Base-by-base conservation (phyloP, 2,888 invertebrate genomes). In the Scaptomyza flava region DNA sequence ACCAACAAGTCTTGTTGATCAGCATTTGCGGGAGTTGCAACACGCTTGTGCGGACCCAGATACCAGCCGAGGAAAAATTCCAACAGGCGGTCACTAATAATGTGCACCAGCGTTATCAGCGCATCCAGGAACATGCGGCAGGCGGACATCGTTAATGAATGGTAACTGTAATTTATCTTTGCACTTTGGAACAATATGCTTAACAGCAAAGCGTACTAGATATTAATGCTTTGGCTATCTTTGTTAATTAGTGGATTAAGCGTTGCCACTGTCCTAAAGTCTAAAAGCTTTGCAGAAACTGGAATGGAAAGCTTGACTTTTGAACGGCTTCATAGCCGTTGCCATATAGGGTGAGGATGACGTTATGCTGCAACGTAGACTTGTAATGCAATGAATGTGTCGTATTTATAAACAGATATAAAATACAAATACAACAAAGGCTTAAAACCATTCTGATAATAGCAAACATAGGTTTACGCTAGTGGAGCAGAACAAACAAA, bases 1-100 rank as follows among this genome's bases (percentile, higher is more conserved):
- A 93, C 81, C 30, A 95, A 76, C 42, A 91, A 68, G 30, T 68
- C 72, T 54, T 89, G 80, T 57, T 90, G 86, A 4, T 86, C 85
- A 2, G 77, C 53, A 27, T 67, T 78, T 0, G 72, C 54, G 0
- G 90, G 79, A 3, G 85, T 60, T 42, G 90, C 79, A 57, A 91
- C 91, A 59, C 76, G 65, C 30, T 79, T 84, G 8, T 74, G 88
- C 0, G 85, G 78, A 0, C 91, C 91, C 65, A 83, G 78, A 82
- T 89, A 90, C 83, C 87, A 90, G n/a, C 89, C 90, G 9, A 92
- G 68, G 0, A 64, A 47, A 11, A 88, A 78, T 51, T 92, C 91
- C 60, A 92, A 61, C 8, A 91, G 27, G 0, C 73, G 70, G 62
- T 92, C 91, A 7, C 81, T 56, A 2, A 90, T 17, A 7, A 90